phyloP scores from a whole-genome alignment of 1,140 invertebrate species.

The Pseudachorutes palmiensis region DNA sequence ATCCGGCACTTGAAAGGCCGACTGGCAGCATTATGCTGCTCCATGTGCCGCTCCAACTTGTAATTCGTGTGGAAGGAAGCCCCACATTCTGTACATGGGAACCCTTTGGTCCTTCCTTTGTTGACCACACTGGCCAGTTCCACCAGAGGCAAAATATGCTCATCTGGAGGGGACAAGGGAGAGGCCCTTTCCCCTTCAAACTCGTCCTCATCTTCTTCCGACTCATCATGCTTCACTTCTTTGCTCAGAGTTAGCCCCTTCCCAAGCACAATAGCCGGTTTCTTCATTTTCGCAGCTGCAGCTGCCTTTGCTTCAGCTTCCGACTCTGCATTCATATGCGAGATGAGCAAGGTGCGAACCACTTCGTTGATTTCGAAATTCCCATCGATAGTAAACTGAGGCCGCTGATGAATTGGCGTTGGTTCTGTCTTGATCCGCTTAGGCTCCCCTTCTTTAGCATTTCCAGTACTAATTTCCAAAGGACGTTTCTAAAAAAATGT shows the following conservation, averaged over 20 bases:
- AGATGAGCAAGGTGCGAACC: background rate
- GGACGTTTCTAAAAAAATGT: background rate
- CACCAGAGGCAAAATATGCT: no score
- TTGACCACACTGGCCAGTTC: background rate
- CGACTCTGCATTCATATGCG: background rate
- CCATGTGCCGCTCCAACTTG: constrained; percentile 22
- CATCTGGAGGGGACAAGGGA: no score
- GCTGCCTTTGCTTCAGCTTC: background rate
- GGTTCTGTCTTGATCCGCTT: background rate
- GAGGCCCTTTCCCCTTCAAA: constrained; percentile 3
- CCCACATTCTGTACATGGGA: constrained; percentile 26
- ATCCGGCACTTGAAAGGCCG: constrained; percentile 32
- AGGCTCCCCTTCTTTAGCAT: no score
- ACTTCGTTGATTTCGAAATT: constrained; percentile 4
- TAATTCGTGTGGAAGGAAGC: constrained; percentile 19
- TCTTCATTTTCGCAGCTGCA: background rate
- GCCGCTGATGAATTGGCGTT: background rate
- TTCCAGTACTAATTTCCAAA: background rate
- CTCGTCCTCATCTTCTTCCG: constrained; percentile 17
- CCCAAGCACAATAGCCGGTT: background rate
- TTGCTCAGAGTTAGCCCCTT: background rate
- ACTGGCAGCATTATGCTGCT: constrained; percentile 17
- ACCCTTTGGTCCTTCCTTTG: background rate
- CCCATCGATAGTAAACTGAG: background rate
- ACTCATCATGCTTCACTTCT: constrained; percentile 1